A percentile compares a stretch with the other conserved stretches of the same genome.
Conservation (phyloP, 2,113 vertebrate genomes). For the Mohoua ochrocephala region DNA sequence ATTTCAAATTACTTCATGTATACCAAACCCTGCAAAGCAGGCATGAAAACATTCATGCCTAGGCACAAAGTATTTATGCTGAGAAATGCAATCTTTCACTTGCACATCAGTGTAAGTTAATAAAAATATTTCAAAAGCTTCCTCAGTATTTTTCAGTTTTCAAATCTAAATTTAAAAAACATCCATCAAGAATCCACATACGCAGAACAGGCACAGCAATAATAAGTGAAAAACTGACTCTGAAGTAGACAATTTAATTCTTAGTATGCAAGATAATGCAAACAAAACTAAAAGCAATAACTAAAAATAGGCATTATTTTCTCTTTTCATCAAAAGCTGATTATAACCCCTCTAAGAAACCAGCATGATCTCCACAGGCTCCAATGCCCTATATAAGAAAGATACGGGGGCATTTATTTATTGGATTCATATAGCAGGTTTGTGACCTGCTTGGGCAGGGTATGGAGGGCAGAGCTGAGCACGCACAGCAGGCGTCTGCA, state of each 20-base stretch:
- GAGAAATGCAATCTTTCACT: not conserved
- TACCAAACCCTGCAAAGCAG: not conserved
- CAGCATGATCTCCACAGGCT: not conserved
- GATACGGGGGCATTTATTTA: fast-evolving
- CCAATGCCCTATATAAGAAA: not conserved
- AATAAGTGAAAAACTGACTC: not conserved
- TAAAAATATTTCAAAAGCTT: not conserved
- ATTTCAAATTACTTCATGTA: not conserved
- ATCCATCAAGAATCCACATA: not conserved
- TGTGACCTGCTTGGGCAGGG: not conserved
- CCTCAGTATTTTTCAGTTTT: not conserved
- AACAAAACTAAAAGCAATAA: not conserved
- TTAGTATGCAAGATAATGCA: not conserved
- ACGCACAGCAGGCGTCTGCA: not conserved
- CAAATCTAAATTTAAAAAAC: not conserved
- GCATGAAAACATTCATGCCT: not conserved
- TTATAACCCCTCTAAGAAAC: not conserved
- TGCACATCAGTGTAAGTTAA: not conserved
- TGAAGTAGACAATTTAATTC: not conserved
- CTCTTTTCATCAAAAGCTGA: not conserved
- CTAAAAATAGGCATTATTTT: not conserved
- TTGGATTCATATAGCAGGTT: not conserved
- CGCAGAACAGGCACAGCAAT: not conserved
- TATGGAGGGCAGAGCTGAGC: not conserved
- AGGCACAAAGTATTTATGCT: not conserved